Percentiles rank a stretch among this genome's conserved stretches.
Evolutionary conservation across 2,888 invertebrate species (phyloP).

Genomic region (Sinelater perroti): DNA sequence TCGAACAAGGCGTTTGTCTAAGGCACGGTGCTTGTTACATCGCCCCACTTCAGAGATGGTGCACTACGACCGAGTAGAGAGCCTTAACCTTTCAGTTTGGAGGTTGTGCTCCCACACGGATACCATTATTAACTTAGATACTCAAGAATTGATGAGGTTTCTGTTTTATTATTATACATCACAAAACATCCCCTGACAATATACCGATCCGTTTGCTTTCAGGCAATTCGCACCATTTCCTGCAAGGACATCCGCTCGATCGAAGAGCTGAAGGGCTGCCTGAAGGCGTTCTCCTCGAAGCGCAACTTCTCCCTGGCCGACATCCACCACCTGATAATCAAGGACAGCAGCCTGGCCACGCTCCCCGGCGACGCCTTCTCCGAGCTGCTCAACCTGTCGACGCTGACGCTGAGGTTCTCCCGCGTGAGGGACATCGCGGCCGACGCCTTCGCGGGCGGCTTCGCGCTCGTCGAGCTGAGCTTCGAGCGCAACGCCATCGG

Average conservation of each 20-base stretch:
- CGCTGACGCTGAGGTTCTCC: conserved; percentile 7
- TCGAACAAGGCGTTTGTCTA: too few species aligned
- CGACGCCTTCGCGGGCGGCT: neutral
- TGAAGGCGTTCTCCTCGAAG: neutral
- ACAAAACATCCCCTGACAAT: too few species aligned
- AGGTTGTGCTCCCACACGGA: too few species aligned
- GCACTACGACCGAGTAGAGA: too few species aligned
- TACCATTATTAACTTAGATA: too few species aligned
- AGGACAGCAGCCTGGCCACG: conserved; percentile 1
- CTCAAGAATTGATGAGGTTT: too few species aligned
- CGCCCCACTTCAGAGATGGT: too few species aligned
- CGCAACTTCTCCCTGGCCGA: conserved; percentile 3
- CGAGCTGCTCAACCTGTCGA: neutral
- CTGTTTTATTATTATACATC: too few species aligned
- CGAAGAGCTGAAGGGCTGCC: neutral
- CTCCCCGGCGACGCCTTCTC: neutral
- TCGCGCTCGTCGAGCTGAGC: neutral
- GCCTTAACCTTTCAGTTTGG: too few species aligned
- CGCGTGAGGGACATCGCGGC: conserved; percentile 7
- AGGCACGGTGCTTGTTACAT: too few species aligned
- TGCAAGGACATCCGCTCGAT: conserved; percentile 12
- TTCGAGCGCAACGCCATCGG: conserved; percentile 10
- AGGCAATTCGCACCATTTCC: too few species aligned
- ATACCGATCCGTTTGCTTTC: too few species aligned
- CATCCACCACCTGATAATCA: neutral